A percentile compares a stretch with the other conserved stretches of the same genome.
Evolutionary conservation across 1,140 invertebrate genomes (phyloP).

Genomic region (Ylistrum balloti): DNA sequence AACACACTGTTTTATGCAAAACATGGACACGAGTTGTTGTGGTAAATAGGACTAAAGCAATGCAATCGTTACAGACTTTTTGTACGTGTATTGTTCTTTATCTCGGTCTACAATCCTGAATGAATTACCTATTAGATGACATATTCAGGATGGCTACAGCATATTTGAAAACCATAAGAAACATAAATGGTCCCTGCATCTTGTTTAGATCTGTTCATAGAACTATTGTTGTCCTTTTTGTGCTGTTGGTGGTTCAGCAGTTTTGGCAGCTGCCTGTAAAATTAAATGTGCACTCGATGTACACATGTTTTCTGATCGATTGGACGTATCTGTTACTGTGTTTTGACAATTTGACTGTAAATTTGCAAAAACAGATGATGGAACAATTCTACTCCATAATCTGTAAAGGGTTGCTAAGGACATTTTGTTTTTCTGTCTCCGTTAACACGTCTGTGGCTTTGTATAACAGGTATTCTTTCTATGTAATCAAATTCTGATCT

Average conservation of each 20-base stretch:
- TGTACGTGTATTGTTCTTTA: not conserved
- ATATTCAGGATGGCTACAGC: not conserved
- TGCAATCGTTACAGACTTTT: not conserved
- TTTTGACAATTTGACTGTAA: conserved; percentile 27
- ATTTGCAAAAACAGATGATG: not conserved
- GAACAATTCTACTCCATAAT: not conserved
- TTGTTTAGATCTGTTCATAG: not conserved
- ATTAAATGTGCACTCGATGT: not conserved
- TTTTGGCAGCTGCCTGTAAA: not conserved
- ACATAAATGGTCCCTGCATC: not conserved
- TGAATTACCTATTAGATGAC: conserved; percentile 10
- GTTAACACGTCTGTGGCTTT: not conserved
- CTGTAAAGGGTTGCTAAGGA: not conserved
- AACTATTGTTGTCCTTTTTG: not conserved
- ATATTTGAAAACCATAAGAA: not conserved
- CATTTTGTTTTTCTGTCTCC: not conserved
- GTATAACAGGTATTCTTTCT: not conserved
- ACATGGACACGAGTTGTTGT: not conserved
- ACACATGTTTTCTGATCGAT: not conserved
- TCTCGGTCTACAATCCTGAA: not conserved
- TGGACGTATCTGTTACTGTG: not conserved
- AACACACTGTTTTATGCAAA: not conserved
- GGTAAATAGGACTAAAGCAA: not conserved
- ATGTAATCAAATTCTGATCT: not conserved
- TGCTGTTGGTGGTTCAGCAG: not conserved